These are phyloP conservation scores for Minunthozetes semirufus DNA, from an alignment of 2,888 invertebrate genomes.

Conservation along the genomic window DNA sequence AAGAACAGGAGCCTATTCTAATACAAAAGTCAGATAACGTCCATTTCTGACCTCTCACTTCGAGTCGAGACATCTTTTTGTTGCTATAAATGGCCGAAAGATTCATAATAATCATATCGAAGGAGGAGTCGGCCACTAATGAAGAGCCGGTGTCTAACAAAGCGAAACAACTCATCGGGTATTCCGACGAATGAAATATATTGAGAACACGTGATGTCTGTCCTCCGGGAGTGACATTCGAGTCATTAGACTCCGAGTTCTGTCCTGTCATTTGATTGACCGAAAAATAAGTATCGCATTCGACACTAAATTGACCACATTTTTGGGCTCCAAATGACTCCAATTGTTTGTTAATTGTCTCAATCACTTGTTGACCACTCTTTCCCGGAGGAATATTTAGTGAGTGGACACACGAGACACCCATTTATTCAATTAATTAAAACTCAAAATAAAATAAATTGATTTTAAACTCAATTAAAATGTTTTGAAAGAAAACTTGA, in stretches of 20 bases:
- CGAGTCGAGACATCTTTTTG: slow-evolving; percentile 65
- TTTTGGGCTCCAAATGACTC: slow-evolving; percentile 76
- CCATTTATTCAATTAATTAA: slow-evolving; percentile 35
- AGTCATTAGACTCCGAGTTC: background rate
- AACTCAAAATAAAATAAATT: background rate
- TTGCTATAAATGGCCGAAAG: slow-evolving; percentile 77
- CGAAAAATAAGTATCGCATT: slow-evolving; percentile 78
- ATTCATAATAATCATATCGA: slow-evolving; percentile 83
- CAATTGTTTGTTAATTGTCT: slow-evolving; percentile 74
- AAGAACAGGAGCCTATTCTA: slow-evolving; percentile 83
- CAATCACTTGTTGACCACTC: slow-evolving; percentile 77
- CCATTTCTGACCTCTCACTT: slow-evolving; percentile 64
- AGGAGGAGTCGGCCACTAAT: slow-evolving; percentile 79
- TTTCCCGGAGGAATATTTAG: slow-evolving; percentile 81
- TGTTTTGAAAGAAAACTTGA: background rate
- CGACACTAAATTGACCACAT: slow-evolving; percentile 82
- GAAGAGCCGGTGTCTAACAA: slow-evolving; percentile 70
- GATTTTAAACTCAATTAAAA: background rate
- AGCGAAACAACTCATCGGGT: slow-evolving; percentile 88
- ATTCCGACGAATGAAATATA: slow-evolving; percentile 90
- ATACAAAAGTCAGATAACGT: slow-evolving; percentile 76
- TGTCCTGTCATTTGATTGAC: slow-evolving; percentile 38
- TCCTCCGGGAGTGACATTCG: background rate
- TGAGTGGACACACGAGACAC: slow-evolving; percentile 58
- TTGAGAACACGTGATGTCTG: slow-evolving; percentile 62